Evolutionary conservation across 2,888 invertebrate species (phyloP), one percentile per base, ranked within the genome.

Genomic region (Bruchidius siliquastri): DNA sequence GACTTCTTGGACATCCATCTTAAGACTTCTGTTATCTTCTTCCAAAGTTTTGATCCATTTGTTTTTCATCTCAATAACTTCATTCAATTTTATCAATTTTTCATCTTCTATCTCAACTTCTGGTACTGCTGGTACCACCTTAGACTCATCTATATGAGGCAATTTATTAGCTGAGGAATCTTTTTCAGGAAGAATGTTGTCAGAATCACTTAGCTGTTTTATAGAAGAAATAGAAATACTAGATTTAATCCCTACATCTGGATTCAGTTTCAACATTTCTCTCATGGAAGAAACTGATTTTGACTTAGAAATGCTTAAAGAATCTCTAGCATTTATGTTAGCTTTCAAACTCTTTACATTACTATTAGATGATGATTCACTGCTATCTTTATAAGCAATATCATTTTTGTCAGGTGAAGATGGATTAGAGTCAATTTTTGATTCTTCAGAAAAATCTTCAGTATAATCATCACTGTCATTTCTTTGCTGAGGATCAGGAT

Each of bases 1-100:
- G 10, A 86, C 79, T 67, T 79, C 77, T 70, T 83, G 79, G 67
- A 87, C 82, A 75, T 87, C 86, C 69, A 81, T 80, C 68, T 83
- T 82, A 69, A 88, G 80, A 32, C 81, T 79, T 71, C 82, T 81
- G 78, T 87, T 87, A 71, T 87, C 86, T 68, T 82, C 80, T 76
- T 87, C 85, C 75, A 87, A 81, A 66, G 83, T 83, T 74, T 82
- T 79, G 69, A 87, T 85, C 30, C 83, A 72, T 67, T 49, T 70
- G 69, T 76, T 74, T 70, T 77, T 78, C 26, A 70, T 72, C 20
- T 73, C 72, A n/a, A 76, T 69, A 66, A 80, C 80, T 74, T 77
- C 76, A 30, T 71, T 74, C 30, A 75, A 72, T 49, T 74, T 74
- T 20, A 74, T 69, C 21, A 79, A 71, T 75, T 74, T 76, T 22